phyloP scores from a whole-genome alignment of 2,797 vertebrate species.

The Notamacropus eugenii region DNA sequence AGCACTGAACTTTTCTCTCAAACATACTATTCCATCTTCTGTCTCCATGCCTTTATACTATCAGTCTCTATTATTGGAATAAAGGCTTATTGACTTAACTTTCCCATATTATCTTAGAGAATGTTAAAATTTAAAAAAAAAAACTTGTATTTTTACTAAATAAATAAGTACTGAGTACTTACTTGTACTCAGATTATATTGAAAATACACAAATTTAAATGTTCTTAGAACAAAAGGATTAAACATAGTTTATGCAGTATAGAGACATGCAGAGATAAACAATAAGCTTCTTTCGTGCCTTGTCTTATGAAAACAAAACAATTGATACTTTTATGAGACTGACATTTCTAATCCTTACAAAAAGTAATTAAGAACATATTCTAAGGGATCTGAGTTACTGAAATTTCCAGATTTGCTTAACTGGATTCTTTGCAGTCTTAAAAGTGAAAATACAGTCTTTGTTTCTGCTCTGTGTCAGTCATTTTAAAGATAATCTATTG shows the following conservation, averaged over 20 bases:
- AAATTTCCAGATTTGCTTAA: not conserved
- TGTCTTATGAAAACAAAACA: not conserved
- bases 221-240: not conserved
- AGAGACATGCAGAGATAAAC: not conserved
- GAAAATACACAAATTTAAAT: not conserved
- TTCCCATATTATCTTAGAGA: not conserved
- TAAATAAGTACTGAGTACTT: too few relatives aligned
- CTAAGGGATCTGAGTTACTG: not conserved
- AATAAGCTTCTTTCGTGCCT: not conserved
- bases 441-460: not conserved
- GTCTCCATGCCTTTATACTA: not conserved
- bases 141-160: not conserved
- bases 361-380: not conserved
- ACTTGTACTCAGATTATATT: too few relatives aligned
- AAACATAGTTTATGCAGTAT: not conserved
- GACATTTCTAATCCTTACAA: not conserved
- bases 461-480: not conserved
- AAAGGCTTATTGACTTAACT: not conserved
- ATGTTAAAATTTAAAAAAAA: not conserved
- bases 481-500: conserved; percentile 29
- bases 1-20: not conserved
- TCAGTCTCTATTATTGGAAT: not conserved
- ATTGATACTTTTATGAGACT: not conserved
- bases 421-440: not conserved
- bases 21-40: not conserved